Conservation (phyloP, 2,113 vertebrate species). For the Setophaga coronata region DNA sequence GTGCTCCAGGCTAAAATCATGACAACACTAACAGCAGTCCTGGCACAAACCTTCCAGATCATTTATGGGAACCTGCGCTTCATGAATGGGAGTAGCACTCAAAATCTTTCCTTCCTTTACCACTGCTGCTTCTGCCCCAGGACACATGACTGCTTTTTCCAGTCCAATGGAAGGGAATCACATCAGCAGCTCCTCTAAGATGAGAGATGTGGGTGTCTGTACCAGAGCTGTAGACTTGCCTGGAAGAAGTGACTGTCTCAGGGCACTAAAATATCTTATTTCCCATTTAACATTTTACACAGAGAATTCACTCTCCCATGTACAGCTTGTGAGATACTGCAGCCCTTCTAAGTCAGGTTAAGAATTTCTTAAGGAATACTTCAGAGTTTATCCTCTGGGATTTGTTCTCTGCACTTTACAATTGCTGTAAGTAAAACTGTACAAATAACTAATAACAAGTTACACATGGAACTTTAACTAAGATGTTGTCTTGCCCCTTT, state of each 20-base stretch:
- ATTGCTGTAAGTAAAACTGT: not conserved
- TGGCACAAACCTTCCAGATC: not conserved
- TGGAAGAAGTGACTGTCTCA: not conserved
- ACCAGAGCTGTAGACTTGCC: not conserved
- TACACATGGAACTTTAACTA: not conserved
- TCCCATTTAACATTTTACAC: not conserved
- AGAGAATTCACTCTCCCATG: fast-evolving
- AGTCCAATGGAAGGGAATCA: not conserved
- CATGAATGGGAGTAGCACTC: not conserved
- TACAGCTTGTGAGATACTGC: not conserved
- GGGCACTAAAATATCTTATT: not conserved
- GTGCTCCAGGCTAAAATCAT: not conserved
- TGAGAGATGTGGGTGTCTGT: not conserved
- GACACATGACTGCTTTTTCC: fast-evolving
- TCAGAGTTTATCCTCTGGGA: not conserved
- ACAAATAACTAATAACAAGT: not conserved
- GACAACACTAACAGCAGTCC: not conserved
- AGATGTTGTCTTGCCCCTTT: not conserved
- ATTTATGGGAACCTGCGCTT: not conserved
- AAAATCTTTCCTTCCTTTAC: not conserved
- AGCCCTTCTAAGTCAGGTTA: not conserved
- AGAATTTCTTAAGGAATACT: not conserved
- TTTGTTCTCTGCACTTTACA: not conserved
- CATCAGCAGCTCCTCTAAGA: not conserved
- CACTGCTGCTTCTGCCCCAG: not conserved